Evolutionary conservation across 2,888 invertebrate genomes (phyloP).

Genomic region (Tuberolachnus salignus): DNA sequence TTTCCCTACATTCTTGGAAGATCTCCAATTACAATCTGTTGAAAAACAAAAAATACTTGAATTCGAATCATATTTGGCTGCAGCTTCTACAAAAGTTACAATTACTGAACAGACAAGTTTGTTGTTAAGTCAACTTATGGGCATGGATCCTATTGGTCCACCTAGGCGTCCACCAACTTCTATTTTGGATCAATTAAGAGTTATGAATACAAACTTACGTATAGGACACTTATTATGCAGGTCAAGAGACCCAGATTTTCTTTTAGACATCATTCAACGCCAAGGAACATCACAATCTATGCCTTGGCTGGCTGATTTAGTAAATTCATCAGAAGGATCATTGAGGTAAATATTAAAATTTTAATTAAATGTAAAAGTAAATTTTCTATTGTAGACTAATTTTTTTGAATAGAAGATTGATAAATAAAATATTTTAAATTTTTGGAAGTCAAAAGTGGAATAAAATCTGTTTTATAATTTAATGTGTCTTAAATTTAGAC

Average conservation of each 20-base stretch:
- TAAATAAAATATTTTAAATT: no score
- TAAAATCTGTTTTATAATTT: no score
- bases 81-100: conserved; percentile 80
- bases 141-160: conserved; percentile 83
- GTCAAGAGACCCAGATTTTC: conserved; percentile 87
- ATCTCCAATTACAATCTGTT: conserved; percentile 71
- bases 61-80: conserved; percentile 90
- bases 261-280: conserved; percentile 89
- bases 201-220: conserved; percentile 77
- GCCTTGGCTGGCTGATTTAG: conserved; percentile 95
- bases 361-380: no score
- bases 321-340: conserved; percentile 88
- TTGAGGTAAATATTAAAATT: conserved; percentile 65
- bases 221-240: conserved; percentile 88
- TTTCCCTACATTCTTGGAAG: conserved; percentile 72
- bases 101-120: conserved; percentile 90
- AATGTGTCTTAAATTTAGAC: neutral
- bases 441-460: no score
- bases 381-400: no score
- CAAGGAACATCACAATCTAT: conserved; percentile 88
- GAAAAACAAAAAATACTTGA: conserved; percentile 82
- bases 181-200: conserved; percentile 79
- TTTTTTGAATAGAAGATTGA: no score
- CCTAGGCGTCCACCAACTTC: conserved; percentile 80
- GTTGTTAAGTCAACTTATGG: conserved; percentile 79